phyloP scores from a whole-genome alignment of 2,797 vertebrate species.

The Danionella dracula region DNA sequence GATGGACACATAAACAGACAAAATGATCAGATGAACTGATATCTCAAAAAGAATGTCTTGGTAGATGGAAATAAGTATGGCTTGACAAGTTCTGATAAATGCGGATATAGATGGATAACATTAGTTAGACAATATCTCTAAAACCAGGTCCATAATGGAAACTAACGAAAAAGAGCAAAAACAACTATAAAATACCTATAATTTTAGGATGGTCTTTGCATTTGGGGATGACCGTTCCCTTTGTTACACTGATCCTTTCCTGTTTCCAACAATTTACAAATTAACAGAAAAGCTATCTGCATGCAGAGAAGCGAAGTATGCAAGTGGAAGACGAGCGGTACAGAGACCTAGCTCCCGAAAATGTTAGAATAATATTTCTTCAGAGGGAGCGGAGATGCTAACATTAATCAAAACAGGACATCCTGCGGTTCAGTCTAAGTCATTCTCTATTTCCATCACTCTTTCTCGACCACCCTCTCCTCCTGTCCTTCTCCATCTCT shows the following conservation, averaged over 20 bases:
- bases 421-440: constrained; percentile 84
- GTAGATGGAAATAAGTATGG: too few species aligned
- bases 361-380: constrained; percentile 97
- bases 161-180: too few species aligned
- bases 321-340: constrained; percentile 61
- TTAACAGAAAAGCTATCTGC: constrained; percentile 11
- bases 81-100: too few species aligned
- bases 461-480: constrained; percentile 39
- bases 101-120: too few species aligned
- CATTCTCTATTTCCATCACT: constrained; percentile 60
- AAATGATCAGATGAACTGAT: too few species aligned
- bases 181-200: too few species aligned
- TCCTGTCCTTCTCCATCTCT: constrained; percentile 50
- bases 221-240: too few species aligned
- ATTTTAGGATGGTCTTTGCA: too few species aligned
- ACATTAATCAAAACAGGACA: constrained; percentile 99
- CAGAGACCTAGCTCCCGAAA: constrained; percentile 66
- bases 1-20: too few species aligned
- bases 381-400: constrained; percentile 89
- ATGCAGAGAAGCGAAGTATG: not conserved
- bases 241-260: not conserved
- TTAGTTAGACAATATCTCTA: too few species aligned
- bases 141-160: too few species aligned
- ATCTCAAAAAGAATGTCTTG: too few species aligned
- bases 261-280: constrained; percentile 4